phyloP scores from a whole-genome alignment of 1,140 invertebrate species.

The Lucilia cuprina region DNA sequence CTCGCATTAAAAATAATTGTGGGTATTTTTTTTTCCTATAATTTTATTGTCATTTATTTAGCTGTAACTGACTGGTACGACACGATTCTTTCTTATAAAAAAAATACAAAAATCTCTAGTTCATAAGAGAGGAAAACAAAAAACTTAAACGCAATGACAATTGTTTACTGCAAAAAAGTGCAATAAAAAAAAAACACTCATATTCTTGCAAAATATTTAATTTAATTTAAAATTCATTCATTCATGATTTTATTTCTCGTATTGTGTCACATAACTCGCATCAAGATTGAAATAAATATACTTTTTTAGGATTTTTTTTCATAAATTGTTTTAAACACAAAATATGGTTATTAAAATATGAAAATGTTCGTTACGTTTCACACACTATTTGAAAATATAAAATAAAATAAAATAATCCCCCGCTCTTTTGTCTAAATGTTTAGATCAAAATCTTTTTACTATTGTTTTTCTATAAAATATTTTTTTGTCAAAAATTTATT shows the following conservation, averaged over 20 bases:
- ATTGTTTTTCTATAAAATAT: not conserved
- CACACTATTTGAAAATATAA: not conserved
- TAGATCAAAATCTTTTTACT: not conserved
- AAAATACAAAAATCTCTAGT: too few species aligned
- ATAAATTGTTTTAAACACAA: not conserved
- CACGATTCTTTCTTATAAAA: not conserved
- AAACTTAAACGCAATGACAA: not conserved
- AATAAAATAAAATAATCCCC: not conserved
- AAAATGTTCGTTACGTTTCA: not conserved
- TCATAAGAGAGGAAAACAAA: too few species aligned
- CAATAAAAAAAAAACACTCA: too few species aligned
- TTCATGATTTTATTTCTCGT: not conserved
- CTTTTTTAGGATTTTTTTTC: not conserved
- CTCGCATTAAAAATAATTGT: slow-evolving; percentile 2
- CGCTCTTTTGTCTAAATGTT: not conserved
- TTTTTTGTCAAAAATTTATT: not conserved
- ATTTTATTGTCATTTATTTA: not conserved
- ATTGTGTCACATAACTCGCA: not conserved
- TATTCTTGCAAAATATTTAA: not conserved
- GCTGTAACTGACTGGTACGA: not conserved
- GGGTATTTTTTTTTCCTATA: not conserved
- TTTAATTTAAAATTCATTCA: not conserved
- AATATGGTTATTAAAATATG: not conserved
- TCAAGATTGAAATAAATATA: not conserved
- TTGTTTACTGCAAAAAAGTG: not conserved